Conservation (phyloP, 2,113 vertebrate species). For the Zonotrichia leucophrys region DNA sequence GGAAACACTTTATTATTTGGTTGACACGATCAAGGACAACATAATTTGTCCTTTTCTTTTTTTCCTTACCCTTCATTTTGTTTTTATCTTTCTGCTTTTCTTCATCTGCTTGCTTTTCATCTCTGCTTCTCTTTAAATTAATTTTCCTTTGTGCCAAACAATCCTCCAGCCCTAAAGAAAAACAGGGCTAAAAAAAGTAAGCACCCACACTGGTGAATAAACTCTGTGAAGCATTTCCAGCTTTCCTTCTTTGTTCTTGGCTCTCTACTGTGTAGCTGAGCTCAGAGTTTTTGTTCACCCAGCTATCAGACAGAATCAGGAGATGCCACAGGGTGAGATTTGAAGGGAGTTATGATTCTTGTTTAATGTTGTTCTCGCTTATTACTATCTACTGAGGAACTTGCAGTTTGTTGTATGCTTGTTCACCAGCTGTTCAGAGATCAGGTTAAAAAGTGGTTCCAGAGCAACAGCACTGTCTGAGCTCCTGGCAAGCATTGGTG, state of each 20-base stretch:
- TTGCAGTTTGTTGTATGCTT: fast-evolving
- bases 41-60: neutral
- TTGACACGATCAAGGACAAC: neutral
- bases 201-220: neutral
- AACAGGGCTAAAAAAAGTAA: neutral
- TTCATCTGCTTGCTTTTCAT: neutral
- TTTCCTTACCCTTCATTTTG: neutral
- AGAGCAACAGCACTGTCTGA: neutral
- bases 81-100: neutral
- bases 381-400: neutral
- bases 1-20: neutral
- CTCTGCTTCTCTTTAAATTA: neutral
- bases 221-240: neutral
- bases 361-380: neutral
- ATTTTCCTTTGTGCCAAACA: neutral
- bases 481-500: neutral
- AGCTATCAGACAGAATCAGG: neutral
- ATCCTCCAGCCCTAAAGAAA: neutral
- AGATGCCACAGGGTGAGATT: neutral
- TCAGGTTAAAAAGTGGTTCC: neutral
- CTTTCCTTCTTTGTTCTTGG: neutral
- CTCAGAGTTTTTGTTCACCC: neutral
- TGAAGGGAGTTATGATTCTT: neutral
- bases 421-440: neutral
- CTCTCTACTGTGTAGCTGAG: neutral